A percentile compares a stretch with the other conserved stretches of the same genome.
Evolutionary conservation across 2,888 invertebrate genomes (phyloP).

Genomic region (Horisme vitalbata): DNA sequence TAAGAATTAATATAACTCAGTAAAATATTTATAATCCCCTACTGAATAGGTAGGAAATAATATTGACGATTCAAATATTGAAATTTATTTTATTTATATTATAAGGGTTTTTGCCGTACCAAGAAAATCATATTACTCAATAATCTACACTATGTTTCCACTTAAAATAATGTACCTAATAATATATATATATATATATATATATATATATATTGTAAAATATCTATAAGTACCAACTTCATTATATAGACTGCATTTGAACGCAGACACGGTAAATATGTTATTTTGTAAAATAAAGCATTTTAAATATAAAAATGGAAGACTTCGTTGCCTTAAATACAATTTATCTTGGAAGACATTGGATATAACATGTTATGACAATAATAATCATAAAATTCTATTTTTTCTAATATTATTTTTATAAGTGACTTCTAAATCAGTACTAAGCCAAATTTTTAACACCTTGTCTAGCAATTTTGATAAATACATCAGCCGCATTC

Average conservation of each 20-base stretch:
- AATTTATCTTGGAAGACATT: slow-evolving; percentile 61
- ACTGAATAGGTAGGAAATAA: too few species aligned
- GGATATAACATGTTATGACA: slow-evolving; percentile 39
- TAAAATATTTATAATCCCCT: too few species aligned
- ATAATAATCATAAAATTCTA: slow-evolving; percentile 15
- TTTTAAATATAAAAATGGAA: slow-evolving; percentile 53
- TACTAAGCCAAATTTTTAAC: slow-evolving; percentile 37
- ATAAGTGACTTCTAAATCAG: slow-evolving; percentile 22
- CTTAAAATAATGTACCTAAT: too few species aligned
- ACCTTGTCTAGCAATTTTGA: slow-evolving; percentile 49
- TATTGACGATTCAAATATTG: too few species aligned
- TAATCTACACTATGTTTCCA: too few species aligned
- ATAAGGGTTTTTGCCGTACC: too few species aligned
- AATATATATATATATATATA: too few species aligned
- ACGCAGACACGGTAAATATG: slow-evolving; percentile 35
- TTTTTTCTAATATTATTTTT: slow-evolving; percentile 12
- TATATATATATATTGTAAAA: too few species aligned
- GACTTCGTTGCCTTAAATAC: slow-evolving; percentile 68
- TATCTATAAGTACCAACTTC: too few species aligned
- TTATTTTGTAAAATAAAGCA: slow-evolving; percentile 25
- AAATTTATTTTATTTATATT: too few species aligned
- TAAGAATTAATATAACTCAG: too few species aligned
- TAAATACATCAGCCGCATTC: slow-evolving; percentile 38
- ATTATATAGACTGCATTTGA: slow-evolving; percentile 5
- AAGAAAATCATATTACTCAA: too few species aligned